Percentiles rank a stretch among this genome's conserved stretches.
phyloP scores from a whole-genome alignment of 2,113 vertebrate species.

The Oryzias celebensis region DNA sequence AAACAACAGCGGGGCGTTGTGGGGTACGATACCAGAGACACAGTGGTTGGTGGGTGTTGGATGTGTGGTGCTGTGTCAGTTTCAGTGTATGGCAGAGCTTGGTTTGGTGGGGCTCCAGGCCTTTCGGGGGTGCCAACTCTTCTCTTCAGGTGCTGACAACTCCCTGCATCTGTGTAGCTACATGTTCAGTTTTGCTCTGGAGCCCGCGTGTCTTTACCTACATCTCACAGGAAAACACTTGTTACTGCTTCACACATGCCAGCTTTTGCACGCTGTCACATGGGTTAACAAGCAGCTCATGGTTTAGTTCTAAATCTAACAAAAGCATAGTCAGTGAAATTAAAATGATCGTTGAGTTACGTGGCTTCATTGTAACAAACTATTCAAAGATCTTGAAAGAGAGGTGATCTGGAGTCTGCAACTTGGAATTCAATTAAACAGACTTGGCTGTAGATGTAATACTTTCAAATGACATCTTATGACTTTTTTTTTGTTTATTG shows the following conservation, averaged over 20 bases:
- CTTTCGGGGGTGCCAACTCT: conserved; percentile 67
- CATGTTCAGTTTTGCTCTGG: conserved; percentile 75
- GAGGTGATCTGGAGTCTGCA: too few relatives aligned
- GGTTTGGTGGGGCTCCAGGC: conserved; percentile 59
- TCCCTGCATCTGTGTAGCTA: conserved; percentile 72
- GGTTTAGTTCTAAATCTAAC: conserved; percentile 29
- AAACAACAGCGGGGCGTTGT: conserved; percentile 28
- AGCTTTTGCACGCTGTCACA: conserved; percentile 27
- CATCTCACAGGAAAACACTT: conserved; percentile 57
- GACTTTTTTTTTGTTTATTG: too few relatives aligned
- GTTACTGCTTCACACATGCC: conserved; percentile 24
- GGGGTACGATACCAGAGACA: conserved; percentile 15
- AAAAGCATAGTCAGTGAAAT: conserved; percentile 23
- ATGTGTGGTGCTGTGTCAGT: conserved; percentile 48
- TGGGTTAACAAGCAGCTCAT: conserved; percentile 31
- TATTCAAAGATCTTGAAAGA: conserved; percentile 1
- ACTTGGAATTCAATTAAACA: too few relatives aligned
- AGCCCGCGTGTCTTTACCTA: conserved; percentile 70
- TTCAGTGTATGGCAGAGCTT: conserved; percentile 59
- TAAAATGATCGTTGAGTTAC: conserved; percentile 26
- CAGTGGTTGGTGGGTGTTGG: conserved; percentile 19
- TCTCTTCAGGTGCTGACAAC: conserved; percentile 69
- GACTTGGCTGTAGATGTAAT: too few relatives aligned
- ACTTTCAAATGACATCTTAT: too few relatives aligned
- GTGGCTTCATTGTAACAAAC: conserved; percentile 9